Percentiles rank a stretch among this genome's conserved stretches.
phyloP scores from a whole-genome alignment of 2,797 vertebrate genomes.

The Bradypus variegatus region DNA sequence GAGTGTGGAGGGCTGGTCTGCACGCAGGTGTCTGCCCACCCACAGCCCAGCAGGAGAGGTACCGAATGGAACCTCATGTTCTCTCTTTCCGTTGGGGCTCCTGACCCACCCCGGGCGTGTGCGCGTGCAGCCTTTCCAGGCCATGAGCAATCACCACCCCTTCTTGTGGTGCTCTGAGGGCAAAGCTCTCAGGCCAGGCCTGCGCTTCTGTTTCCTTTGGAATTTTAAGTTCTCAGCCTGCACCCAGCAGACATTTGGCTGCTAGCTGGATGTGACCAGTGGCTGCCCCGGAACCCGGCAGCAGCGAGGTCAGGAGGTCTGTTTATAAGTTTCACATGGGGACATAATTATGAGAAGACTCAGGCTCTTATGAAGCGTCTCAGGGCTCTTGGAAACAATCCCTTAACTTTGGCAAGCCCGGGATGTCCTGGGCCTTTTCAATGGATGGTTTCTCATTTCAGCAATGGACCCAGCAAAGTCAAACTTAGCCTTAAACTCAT shows the following conservation, averaged over 20 bases:
- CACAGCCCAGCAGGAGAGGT: background rate
- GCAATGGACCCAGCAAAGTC: accelerated
- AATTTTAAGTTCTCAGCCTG: background rate
- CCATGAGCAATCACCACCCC: accelerated
- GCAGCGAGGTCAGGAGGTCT: background rate
- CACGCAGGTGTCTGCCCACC: background rate
- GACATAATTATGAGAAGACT: background rate
- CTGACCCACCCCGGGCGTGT: accelerated
- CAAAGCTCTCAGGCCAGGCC: background rate
- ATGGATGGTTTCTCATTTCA: background rate
- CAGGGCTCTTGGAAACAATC: background rate
- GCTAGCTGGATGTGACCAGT: accelerated
- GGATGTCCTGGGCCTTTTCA: accelerated
- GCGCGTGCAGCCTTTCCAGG: background rate
- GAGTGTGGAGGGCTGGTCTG: background rate
- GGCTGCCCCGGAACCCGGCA: accelerated
- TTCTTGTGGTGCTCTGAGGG: accelerated
- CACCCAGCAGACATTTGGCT: background rate
- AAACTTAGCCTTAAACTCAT: accelerated
- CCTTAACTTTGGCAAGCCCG: accelerated
- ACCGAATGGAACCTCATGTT: accelerated
- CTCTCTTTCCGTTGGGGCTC: background rate
- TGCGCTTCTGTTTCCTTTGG: background rate
- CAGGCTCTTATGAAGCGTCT: accelerated
- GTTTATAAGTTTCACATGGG: background rate